phyloP scores from a whole-genome alignment of 2,888 invertebrate genomes.

The Callyntrura guangdongensis region DNA sequence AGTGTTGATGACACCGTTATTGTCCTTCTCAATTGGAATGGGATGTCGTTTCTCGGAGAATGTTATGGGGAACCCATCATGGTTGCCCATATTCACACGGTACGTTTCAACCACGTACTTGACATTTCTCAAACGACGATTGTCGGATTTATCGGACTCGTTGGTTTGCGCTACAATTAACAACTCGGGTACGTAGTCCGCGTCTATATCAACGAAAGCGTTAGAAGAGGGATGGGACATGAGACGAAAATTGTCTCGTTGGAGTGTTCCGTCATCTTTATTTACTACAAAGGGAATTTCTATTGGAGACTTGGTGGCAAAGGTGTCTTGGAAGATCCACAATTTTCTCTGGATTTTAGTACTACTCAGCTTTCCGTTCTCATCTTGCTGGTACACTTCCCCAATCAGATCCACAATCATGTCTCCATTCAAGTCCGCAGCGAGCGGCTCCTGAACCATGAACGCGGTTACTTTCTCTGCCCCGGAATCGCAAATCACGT shows the following conservation, averaged over 20 bases:
- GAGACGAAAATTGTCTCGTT: not conserved
- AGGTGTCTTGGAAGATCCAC: too few relatives aligned
- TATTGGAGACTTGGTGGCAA: too few relatives aligned
- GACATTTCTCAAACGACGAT: too few relatives aligned
- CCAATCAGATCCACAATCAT: conserved; percentile 98
- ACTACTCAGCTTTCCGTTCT: too few relatives aligned
- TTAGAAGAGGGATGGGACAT: conserved; percentile 76
- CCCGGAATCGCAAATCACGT: conserved; percentile 64
- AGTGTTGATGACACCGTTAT: not conserved
- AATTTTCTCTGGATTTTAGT: too few relatives aligned
- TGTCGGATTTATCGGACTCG: too few relatives aligned
- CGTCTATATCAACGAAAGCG: conserved; percentile 81
- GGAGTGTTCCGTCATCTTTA: too few relatives aligned
- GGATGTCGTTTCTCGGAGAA: conserved; percentile 36
- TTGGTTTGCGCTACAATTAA: conserved; percentile 63
- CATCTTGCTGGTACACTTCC: too few relatives aligned
- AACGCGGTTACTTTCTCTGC: not conserved
- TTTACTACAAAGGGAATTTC: too few relatives aligned
- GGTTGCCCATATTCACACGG: conserved; percentile 16
- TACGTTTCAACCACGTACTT: conserved; percentile 67
- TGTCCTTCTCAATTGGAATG: conserved; percentile 6
- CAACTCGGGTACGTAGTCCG: conserved; percentile 81
- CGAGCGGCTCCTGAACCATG: conserved; percentile 89
- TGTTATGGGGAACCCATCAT: not conserved
- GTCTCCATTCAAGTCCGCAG: conserved; percentile 95